Base-by-base conservation (phyloP, 2,888 invertebrate species). In the Protula sp. region DNA sequence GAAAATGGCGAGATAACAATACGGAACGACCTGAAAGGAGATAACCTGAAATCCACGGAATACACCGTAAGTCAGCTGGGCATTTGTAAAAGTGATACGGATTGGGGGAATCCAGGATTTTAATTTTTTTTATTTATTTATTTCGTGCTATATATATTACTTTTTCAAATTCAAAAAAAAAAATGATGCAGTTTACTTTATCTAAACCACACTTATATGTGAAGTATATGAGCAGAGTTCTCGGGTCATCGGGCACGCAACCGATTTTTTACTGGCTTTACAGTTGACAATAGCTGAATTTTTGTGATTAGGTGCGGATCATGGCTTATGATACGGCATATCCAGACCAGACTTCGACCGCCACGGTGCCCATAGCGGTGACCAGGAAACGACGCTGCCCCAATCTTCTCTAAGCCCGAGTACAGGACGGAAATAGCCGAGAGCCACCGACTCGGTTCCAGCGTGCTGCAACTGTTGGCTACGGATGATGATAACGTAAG, bases 391-490 rank as follows among this genome's bases (percentile, higher is more conserved):
- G 65, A 9, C 67, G 24, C 50, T 55, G 54, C 69, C 22, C 75
- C 75, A 28, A 60, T 67, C 26, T 74, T 74, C 64, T 57, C 59
- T 19, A 61, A 63, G 3, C 67, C 70, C 29, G 59, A 65, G 5
- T 75, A 74, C 62, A 52, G 62, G 14, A 51, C 63, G 14, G 63
- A 65, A 2, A 65, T 76, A 51, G 56, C 69, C 14, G 74, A 75
- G 55, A 70, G 68, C n/a, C 67, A 64, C 48, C 56, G 55, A 19
- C 66, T 76, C 3, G 75, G 76, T 3, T 59, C 63, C n/a, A 55
- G 59, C 51, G 66, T 77, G 3, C 53, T 73, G 4, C 68, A 67
- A 47, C 66, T 76, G 1, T 57, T 63, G 3, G 77, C 77, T 47
- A 67, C 55, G 22, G 71, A 71, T 56, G 51, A 56, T 2, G 70